Base-by-base conservation (phyloP, 2,888 invertebrate genomes). In the Eupelmus urozonus region DNA sequence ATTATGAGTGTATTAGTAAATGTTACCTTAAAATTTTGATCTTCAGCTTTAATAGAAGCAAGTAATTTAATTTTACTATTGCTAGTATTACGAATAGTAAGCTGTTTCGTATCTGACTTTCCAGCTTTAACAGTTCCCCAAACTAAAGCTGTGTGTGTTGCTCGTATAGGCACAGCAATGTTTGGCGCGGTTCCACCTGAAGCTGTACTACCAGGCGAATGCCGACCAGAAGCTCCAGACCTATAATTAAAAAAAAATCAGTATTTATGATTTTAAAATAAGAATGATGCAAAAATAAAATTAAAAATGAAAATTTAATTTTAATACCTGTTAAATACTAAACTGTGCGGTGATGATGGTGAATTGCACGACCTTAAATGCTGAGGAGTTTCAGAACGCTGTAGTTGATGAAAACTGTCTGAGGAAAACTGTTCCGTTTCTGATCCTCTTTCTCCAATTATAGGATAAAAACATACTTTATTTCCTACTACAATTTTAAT, bases 111-210 rank as follows among this genome's bases (percentile, higher is more conserved):
- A 0, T 90, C 90, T 20, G 89, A 90, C 80, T 91, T 92, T 40
- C 93, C 92, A 11, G 91, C 85, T 84, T 91, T 92, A 1, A 93
- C 87, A 82, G 93, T 92, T 34, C 92, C 92, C 93, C 93, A 93
- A 18, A 92, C 91, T 5, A 93, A 82, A 80, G 93, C 91, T 9
- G 90, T 89, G 53, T 91, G 91, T 0, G 92, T 93, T 0, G 92
- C 91, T 83, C 92, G 91, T 13, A 93, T 89, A 0, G 93, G 92
- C 79, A 90, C 85, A 55, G 18, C 18, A 49, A 86, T 85, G 23
- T 86, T 86, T 16, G 83, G 81, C 16, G 86, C 85, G 1, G 87
- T 85, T 3, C 84, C 83, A 42, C 86, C 85, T 5, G 89, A 88
- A 27, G 83, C 85, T 18, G 85, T 85, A 81, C 89, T 88, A 2